Base-by-base conservation (phyloP, 2,797 vertebrate species). In the Hafferia zeledoni region DNA sequence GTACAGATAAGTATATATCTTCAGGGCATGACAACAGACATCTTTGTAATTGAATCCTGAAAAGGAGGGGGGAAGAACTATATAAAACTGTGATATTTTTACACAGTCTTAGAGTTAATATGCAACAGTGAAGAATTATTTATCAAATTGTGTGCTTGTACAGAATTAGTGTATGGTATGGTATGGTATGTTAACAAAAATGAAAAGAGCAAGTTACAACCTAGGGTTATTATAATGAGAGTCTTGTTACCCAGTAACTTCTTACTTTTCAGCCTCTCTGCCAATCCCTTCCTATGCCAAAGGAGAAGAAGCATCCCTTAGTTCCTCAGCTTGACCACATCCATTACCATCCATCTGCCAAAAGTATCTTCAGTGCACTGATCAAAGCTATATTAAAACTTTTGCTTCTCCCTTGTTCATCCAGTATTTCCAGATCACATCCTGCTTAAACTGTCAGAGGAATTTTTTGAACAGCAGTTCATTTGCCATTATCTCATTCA, bases 1-100 rank as follows among this genome's bases (percentile, higher is more conserved):
- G 17, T 90, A 93, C 46, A 49, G 80, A 23, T 88, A 90, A 90
- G 59, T 35, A 87, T 81, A 5, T 84, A 84, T 90, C 90, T 95
- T 86, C 76, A 92, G 80, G 83, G 63, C 86, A 95, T 89, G 82
- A 83, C 95, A 94, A 3, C 7, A 83, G 85, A 81, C 61, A 86
- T 61, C 70, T 88, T 70, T 91, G 69, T 95, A 93, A 94, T 20
- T 94, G 77, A 92, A 88, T 94, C 55, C 57, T 65, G 49, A 93
- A 83, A 86, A 44, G 8, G 30, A 11, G 1, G 14, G 13, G 2
- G 13, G 5, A 5, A 4, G 7, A 16, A 2, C 30, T 28, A n/a
- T 22, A 35, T 25, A 43, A 60, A 94, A 83, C 25, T 71, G 13
- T 28, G 18, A 75, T 39, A 50, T 39, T 50, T 93, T 69, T 72